phyloP scores from a whole-genome alignment of 2,797 vertebrate species.

The Bradypodion ventrale region DNA sequence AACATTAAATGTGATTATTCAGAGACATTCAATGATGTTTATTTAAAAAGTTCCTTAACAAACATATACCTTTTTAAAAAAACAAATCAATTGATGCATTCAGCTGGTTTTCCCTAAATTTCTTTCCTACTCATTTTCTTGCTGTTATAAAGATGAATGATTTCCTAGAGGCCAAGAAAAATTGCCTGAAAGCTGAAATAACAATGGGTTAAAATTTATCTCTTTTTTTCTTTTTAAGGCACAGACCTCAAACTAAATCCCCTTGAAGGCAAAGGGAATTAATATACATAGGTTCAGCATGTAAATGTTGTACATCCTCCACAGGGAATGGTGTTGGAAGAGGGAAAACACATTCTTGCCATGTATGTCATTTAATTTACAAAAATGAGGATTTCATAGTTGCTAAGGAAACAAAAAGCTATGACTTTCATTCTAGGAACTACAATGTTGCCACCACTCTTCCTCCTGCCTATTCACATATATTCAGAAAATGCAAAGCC shows the following conservation, averaged over 20 bases:
- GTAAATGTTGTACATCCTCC: not conserved
- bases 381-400: conserved; percentile 28
- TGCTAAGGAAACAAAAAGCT: conserved; percentile 46
- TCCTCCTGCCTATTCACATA: not conserved
- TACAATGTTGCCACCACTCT: conserved; percentile 18
- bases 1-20: not conserved
- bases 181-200: not conserved
- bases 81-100: not conserved
- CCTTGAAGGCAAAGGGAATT: not conserved
- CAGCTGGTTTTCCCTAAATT: not conserved
- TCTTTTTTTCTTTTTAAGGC: not conserved
- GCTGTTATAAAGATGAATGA: not conserved
- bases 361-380: conserved; percentile 29
- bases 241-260: not conserved
- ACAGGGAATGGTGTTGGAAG: not conserved
- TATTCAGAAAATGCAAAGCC: conserved; percentile 12
- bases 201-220: not conserved
- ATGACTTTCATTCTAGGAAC: not conserved
- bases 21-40: not conserved
- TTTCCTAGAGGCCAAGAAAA: not conserved
- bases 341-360: conserved; percentile 9
- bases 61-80: not conserved
- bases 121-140: not conserved
- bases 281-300: not conserved
- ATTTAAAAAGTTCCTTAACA: not conserved